phyloP scores from a whole-genome alignment of 2,797 vertebrate species.

The Pseudochromis fuscus region DNA sequence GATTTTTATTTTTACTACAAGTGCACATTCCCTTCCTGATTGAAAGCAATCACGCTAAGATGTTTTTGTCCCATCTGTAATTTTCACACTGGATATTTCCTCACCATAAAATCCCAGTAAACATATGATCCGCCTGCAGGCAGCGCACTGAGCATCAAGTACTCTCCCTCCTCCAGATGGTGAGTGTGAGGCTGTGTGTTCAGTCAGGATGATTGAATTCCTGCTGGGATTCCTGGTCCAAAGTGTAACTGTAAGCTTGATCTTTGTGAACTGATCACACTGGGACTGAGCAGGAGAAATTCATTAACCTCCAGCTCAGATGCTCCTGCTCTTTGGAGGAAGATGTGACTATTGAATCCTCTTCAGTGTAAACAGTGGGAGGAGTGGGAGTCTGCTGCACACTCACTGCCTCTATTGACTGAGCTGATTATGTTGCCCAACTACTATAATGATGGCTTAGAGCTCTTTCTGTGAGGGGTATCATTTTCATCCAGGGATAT shows the following conservation, averaged over 20 bases:
- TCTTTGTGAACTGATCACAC: conserved; percentile 29
- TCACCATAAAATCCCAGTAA: conserved; percentile 20
- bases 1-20: background rate
- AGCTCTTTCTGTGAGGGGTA: conserved; percentile 1
- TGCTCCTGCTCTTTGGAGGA: conserved; percentile 39
- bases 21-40: background rate
- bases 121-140: conserved; percentile 10
- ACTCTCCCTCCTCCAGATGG: conserved; percentile 6
- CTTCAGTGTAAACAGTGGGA: conserved; percentile 54
- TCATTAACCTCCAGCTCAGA: conserved; percentile 45
- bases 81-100: conserved; percentile 1
- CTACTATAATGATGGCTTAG: conserved; percentile 50
- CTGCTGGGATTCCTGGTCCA: conserved; percentile 45
- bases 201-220: conserved; percentile 49
- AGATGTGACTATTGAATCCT: conserved; percentile 45
- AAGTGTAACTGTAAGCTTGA: conserved; percentile 30
- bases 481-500: conserved; percentile 31
- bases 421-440: conserved; percentile 45
- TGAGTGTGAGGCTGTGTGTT: conserved; percentile 8
- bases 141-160: conserved; percentile 20
- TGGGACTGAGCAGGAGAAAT: conserved; percentile 27
- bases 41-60: background rate
- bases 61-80: background rate
- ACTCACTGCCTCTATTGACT: conserved; percentile 54
- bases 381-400: conserved; percentile 29